These are phyloP conservation scores for Strigamia maritima DNA, from an alignment of 2,888 invertebrate genomes.

Conservation along the genomic window DNA sequence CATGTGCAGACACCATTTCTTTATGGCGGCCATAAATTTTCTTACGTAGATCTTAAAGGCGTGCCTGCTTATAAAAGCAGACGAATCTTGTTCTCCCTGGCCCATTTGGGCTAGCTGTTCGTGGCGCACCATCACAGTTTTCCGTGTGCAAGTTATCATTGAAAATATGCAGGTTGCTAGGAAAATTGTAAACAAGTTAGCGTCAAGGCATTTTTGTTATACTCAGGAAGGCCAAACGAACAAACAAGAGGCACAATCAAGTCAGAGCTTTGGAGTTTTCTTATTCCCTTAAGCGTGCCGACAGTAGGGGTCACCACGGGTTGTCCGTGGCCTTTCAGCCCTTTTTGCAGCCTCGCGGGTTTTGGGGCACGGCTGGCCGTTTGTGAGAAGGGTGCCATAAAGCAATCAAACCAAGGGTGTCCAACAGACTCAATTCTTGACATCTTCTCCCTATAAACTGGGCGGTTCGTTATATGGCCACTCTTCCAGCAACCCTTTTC, in stretches of 20 bases:
- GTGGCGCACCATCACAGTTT: background rate
- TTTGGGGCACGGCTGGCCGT: slow-evolving; percentile 34
- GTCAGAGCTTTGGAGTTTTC: slow-evolving; percentile 29
- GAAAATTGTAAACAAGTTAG: slow-evolving; percentile 6
- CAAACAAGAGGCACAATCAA: slow-evolving; percentile 31
- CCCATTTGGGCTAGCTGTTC: slow-evolving; percentile 22
- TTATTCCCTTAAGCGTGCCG: slow-evolving; percentile 31
- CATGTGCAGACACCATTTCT: slow-evolving; percentile 24
- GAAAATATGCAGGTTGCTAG: background rate
- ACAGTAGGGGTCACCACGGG: slow-evolving; percentile 31
- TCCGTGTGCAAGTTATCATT: background rate
- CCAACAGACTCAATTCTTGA: slow-evolving; percentile 31
- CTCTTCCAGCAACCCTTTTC: slow-evolving; percentile 36
- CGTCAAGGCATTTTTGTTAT: background rate
- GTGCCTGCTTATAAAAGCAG: slow-evolving; percentile 11
- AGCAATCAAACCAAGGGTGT: slow-evolving; percentile 30
- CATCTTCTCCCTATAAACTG: slow-evolving; percentile 16
- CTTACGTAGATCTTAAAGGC: slow-evolving; percentile 33
- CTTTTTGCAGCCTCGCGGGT: slow-evolving; percentile 17
- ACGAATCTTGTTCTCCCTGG: slow-evolving; percentile 18
- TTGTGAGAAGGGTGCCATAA: slow-evolving; percentile 36
- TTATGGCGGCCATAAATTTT: slow-evolving; percentile 26
- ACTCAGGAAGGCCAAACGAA: slow-evolving; percentile 12
- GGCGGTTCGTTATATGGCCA: slow-evolving; percentile 39
- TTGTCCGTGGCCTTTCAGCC: slow-evolving; percentile 24